Evolutionary conservation across 2,888 invertebrate genomes (phyloP).

Genomic region (Hyposoter dolosus): DNA sequence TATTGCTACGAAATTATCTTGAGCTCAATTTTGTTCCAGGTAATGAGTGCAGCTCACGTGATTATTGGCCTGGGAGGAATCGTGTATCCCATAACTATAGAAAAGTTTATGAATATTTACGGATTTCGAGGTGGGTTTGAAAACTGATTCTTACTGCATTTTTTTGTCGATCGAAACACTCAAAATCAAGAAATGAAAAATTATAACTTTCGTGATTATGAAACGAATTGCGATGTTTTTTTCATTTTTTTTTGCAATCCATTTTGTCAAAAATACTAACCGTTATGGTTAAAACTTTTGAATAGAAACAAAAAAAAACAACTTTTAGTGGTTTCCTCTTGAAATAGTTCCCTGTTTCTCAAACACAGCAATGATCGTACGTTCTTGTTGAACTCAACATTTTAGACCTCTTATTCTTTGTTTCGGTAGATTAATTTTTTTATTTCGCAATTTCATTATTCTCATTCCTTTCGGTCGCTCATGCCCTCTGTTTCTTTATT

Average conservation of each 20-base stretch:
- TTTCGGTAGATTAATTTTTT: conserved; percentile 3
- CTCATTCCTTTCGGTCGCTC: conserved; percentile 22
- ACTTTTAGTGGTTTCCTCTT: not conserved
- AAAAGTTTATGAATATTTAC: conserved; percentile 87
- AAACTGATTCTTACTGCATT: no score
- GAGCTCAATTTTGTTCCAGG: conserved; percentile 77
- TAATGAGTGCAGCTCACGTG: conserved; percentile 92
- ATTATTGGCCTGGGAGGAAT: conserved; percentile 90
- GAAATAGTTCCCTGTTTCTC: not conserved
- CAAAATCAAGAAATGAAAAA: not conserved
- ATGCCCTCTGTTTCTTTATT: conserved; percentile 39
- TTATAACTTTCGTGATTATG: not conserved
- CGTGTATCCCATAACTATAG: conserved; percentile 89
- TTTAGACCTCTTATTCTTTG: not conserved
- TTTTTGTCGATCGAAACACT: not conserved
- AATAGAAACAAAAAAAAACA: not conserved
- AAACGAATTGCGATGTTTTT: no score
- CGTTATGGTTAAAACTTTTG: not conserved
- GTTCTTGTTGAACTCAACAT: not conserved
- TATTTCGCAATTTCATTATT: conserved; percentile 38
- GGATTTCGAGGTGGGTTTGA: conserved; percentile 88
- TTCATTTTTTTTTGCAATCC: no score
- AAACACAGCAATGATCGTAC: not conserved
- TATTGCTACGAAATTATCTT: not conserved
- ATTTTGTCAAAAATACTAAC: not conserved